These are phyloP conservation scores for Rhizoglyphus robini DNA, from an alignment of 1,140 invertebrate genomes.

Conservation along the genomic window DNA sequence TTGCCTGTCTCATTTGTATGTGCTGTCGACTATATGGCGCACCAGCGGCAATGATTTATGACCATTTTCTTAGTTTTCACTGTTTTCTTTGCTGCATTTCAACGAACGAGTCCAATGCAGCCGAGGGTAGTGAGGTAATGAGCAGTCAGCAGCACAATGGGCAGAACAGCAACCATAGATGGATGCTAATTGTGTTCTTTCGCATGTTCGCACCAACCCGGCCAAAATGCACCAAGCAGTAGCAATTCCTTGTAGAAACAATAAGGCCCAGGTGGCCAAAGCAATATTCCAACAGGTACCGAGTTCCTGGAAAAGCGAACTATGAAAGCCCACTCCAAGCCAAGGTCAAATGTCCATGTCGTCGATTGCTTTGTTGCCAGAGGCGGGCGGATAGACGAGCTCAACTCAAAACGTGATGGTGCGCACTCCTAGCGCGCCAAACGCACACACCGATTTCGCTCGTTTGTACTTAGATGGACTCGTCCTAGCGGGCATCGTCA, in stretches of 20 bases:
- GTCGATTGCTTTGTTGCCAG: background rate
- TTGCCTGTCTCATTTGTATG: conserved; percentile 7
- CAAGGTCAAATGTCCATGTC: background rate
- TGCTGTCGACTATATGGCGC: conserved; percentile 10
- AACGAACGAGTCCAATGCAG: conserved; percentile 3
- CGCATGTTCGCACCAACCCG: background rate
- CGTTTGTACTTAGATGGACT: too few species aligned
- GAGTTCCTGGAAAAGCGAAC: too few species aligned
- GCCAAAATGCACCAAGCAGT: background rate
- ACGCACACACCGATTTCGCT: background rate
- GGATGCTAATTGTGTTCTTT: background rate
- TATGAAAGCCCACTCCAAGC: background rate
- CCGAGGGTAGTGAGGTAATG: conserved; percentile 11
- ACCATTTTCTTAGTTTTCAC: conserved; percentile 3
- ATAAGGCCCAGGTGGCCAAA: background rate
- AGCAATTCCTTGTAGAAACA: background rate
- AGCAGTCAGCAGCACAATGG: background rate
- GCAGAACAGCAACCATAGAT: background rate
- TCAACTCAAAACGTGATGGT: background rate
- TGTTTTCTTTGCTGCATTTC: background rate
- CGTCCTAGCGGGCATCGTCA: conserved; percentile 7
- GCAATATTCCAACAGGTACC: too few species aligned
- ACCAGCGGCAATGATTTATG: conserved; percentile 11
- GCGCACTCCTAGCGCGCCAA: background rate
- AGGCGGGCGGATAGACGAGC: conserved; percentile 1